These are phyloP conservation scores for Myotis davidii DNA, from an alignment of 2,113 vertebrate species.

Conservation along the genomic window DNA sequence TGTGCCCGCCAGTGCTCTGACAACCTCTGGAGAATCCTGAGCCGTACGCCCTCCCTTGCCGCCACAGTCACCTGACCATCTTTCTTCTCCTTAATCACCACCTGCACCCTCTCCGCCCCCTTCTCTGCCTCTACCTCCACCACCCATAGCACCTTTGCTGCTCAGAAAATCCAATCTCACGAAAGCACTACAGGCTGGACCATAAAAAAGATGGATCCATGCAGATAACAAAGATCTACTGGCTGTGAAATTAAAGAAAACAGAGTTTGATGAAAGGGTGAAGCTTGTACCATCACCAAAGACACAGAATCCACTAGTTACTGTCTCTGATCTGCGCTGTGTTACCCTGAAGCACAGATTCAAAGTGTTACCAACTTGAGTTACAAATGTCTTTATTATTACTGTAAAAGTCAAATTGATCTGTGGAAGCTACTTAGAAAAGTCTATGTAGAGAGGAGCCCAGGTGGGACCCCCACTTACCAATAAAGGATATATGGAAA, in stretches of 20 bases:
- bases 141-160: constrained; percentile 71
- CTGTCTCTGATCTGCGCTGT: constrained; percentile 86
- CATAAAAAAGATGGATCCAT: constrained; percentile 71
- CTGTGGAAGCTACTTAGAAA: constrained; percentile 88
- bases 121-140: constrained; percentile 43
- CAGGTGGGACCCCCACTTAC: constrained; percentile 88
- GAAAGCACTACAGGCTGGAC: constrained; percentile 68
- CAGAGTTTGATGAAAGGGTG: constrained; percentile 29
- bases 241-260: constrained; percentile 84
- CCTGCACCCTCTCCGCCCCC: background rate
- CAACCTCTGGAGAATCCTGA: rapidly evolving
- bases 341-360: constrained; percentile 84
- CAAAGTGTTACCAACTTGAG: constrained; percentile 65
- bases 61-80: background rate
- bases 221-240: constrained; percentile 89
- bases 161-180: constrained; percentile 66
- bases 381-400: constrained; percentile 79
- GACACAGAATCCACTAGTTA: constrained; percentile 82
- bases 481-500: constrained; percentile 88
- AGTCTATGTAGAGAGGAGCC: constrained; percentile 86
- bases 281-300: constrained; percentile 77
- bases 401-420: constrained; percentile 84
- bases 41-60: background rate
- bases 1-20: background rate
- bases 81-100: background rate